Conservation (phyloP, 2,113 vertebrate genomes). For the Reinhardtius hippoglossoides region DNA sequence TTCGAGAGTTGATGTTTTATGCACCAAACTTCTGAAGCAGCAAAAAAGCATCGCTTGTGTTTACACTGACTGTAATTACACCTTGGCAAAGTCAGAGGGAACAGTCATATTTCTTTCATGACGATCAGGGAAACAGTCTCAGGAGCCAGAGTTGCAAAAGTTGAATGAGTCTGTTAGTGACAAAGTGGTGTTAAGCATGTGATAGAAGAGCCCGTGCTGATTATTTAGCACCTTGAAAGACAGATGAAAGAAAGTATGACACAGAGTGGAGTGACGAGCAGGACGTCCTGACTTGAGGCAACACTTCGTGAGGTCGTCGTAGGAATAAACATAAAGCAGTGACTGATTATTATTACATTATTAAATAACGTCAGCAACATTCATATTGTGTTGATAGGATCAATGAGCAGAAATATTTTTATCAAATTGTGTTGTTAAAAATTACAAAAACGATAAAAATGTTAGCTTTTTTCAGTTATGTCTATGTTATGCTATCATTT, state of each 20-base stretch:
- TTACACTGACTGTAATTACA: slow-evolving; percentile 45
- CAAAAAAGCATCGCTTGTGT: slow-evolving; percentile 33
- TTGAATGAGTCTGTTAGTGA: slow-evolving; percentile 31
- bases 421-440: too few species aligned
- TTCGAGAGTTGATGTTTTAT: slow-evolving; percentile 47
- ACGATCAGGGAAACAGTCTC: slow-evolving; percentile 17
- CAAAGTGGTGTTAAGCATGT: slow-evolving; percentile 30
- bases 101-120: slow-evolving; percentile 43
- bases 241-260: slow-evolving; percentile 32
- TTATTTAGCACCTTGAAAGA: slow-evolving; percentile 29
- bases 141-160: slow-evolving; percentile 5
- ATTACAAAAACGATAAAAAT: too few species aligned
- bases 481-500: too few species aligned
- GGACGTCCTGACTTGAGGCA: slow-evolving; percentile 10
- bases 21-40: slow-evolving; percentile 33
- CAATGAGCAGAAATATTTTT: too few species aligned
- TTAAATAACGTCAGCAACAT: too few species aligned
- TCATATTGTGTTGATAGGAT: too few species aligned
- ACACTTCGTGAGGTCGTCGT: slow-evolving; percentile 11
- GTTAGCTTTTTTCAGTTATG: too few species aligned
- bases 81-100: slow-evolving; percentile 28
- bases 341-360: too few species aligned
- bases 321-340: neutral
- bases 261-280: neutral
- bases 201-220: neutral